Base-by-base conservation (phyloP, 37 sponge, comb jelly and placozoan species). In the Hormiphora californensis region DNA sequence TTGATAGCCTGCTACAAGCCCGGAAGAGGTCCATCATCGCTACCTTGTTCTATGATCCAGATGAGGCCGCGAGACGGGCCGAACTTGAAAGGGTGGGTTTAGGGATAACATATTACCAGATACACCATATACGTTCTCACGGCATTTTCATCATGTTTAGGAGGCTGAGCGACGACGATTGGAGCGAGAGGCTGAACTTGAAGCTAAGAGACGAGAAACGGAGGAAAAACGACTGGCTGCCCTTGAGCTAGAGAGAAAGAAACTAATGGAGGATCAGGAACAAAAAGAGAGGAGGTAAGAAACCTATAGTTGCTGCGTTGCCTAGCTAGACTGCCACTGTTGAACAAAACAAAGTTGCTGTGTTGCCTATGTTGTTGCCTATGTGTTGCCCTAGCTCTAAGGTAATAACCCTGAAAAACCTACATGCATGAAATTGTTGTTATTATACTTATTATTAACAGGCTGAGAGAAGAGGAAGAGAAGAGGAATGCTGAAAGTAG, bases 251-350 rank as follows among this genome's bases (percentile, higher is more conserved):
- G 61, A 57, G n/a, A 57, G 61, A 57, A 30, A 57, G 3, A 23
- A 30, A 5, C 61, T 57, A 19, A 57, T 5, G n/a, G n/a, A 5
- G 7, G 61, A 57, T 5, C 61, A 57, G 61, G 61, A 57, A 30
- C 30, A 57, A 30, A 57, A 57, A 15, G 61, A 57, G n/a, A 57
- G 61, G 27, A 57, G 61, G 61, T 57, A 49, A n/a, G n/a, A n/a
- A n/a, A n/a, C n/a, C n/a, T n/a, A n/a, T n/a, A n/a, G n/a, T n/a
- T n/a, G n/a, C n/a, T n/a, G n/a, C n/a, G n/a, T n/a, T n/a, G n/a
- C n/a, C n/a, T n/a, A n/a, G n/a, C n/a, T n/a, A n/a, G n/a, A n/a
- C n/a, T n/a, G n/a, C n/a, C n/a, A n/a, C n/a, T n/a, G n/a, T n/a
- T n/a, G n/a, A n/a, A n/a, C n/a, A n/a, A n/a, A n/a, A n/a, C n/a